Evolutionary conservation across 2,888 invertebrate genomes (phyloP).

Genomic region (Lomographa bimaculata): DNA sequence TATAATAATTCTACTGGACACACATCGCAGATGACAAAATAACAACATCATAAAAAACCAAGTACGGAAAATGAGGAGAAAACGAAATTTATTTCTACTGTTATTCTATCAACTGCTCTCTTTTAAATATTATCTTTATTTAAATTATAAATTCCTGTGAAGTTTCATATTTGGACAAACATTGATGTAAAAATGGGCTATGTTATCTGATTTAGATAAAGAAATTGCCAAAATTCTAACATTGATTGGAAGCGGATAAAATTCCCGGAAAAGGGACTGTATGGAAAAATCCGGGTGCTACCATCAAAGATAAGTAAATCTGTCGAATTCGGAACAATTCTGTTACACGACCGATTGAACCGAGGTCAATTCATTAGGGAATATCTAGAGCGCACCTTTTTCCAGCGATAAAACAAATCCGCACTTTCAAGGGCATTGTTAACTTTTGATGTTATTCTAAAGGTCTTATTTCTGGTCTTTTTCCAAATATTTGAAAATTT

Average conservation of each 20-base stretch:
- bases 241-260: slow-evolving; percentile 29
- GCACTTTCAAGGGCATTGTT: slow-evolving; percentile 30
- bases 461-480: slow-evolving; percentile 14
- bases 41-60: too few relatives aligned
- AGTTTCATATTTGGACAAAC: too few relatives aligned
- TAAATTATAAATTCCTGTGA: too few relatives aligned
- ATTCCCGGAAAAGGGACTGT: slow-evolving; percentile 16
- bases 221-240: slow-evolving; percentile 16
- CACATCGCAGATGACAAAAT: too few relatives aligned
- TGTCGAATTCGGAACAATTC: slow-evolving; percentile 30
- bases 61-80: too few relatives aligned
- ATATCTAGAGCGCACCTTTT: slow-evolving; percentile 31
- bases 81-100: too few relatives aligned
- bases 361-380: slow-evolving; percentile 49
- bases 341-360: slow-evolving; percentile 41
- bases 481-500: too few relatives aligned
- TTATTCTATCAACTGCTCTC: too few relatives aligned
- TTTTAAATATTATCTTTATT: too few relatives aligned
- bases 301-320: slow-evolving; percentile 32
- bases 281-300: slow-evolving; percentile 17
- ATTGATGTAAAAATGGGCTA: too few relatives aligned
- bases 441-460: slow-evolving; percentile 36
- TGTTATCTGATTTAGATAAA: slow-evolving; percentile 18
- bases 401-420: slow-evolving; percentile 39
- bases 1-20: too few relatives aligned